Conservation (phyloP, 2,797 vertebrate genomes). For the Tachyglossus aculeatus region DNA sequence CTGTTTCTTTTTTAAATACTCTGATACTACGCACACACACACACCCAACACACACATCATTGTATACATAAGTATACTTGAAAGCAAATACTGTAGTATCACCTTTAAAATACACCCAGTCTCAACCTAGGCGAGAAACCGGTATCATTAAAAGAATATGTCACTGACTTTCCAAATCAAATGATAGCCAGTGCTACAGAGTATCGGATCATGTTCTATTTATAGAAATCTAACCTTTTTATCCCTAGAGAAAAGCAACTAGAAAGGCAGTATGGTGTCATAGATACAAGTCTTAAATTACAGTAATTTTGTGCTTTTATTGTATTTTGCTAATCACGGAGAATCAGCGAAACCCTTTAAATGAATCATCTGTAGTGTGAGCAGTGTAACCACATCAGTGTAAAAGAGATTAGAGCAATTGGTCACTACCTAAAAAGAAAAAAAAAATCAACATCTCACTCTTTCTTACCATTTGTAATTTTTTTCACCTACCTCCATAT, state of each 20-base stretch:
- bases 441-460: background rate
- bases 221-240: conserved; percentile 67
- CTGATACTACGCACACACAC: background rate
- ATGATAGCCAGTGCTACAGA: conserved; percentile 50
- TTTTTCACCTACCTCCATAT: background rate
- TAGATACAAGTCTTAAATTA: conserved; percentile 46
- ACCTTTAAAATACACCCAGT: too few species aligned
- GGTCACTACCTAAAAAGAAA: background rate
- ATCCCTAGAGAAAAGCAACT: conserved; percentile 49
- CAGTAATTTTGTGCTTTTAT: conserved; percentile 53
- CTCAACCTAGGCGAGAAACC: too few species aligned
- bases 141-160: conserved; percentile 55
- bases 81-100: background rate
- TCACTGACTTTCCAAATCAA: conserved; percentile 51
- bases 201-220: conserved; percentile 64
- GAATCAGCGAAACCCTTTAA: conserved; percentile 45
- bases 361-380: conserved; percentile 42
- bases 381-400: conserved; percentile 8
- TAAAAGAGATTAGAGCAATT: conserved; percentile 14
- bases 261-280: conserved; percentile 24
- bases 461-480: background rate
- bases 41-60: background rate
- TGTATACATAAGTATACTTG: background rate
- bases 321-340: conserved; percentile 53
- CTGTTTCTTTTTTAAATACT: too few species aligned